A percentile compares a stretch with the other conserved stretches of the same genome.
phyloP scores from a whole-genome alignment of 2,797 vertebrate species.

The Anguilla obscura region DNA sequence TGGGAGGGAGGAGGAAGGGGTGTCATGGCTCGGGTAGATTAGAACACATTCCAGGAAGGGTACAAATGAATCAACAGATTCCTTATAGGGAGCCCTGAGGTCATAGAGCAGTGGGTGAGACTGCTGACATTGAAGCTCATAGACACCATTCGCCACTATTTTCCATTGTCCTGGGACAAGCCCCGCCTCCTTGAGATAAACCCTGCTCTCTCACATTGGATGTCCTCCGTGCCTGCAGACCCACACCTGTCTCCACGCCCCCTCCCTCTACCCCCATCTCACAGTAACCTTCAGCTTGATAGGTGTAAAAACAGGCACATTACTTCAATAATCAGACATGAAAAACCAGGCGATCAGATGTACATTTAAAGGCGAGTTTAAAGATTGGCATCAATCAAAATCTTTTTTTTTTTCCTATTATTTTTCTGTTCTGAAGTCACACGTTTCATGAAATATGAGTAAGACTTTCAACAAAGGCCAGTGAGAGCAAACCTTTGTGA shows the following conservation, averaged over 20 bases:
- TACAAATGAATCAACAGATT: background rate
- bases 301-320: background rate
- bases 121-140: background rate
- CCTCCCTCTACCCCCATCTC: background rate
- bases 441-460: background rate
- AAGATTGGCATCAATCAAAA: background rate
- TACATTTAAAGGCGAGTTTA: background rate
- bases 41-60: background rate
- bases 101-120: background rate
- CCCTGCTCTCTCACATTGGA: background rate
- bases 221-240: background rate
- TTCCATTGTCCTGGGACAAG: background rate
- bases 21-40: background rate
- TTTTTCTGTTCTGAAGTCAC: background rate
- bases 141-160: background rate
- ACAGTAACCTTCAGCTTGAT: background rate
- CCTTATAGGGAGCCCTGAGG: background rate
- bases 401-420: background rate
- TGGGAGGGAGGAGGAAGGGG: background rate
- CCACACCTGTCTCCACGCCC: background rate
- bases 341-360: background rate
- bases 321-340: background rate
- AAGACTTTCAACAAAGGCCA: background rate
- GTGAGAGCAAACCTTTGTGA: background rate
- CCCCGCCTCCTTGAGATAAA: background rate